A percentile compares a stretch with the other conserved stretches of the same genome.
These are phyloP conservation scores for Hemitrygon akajei DNA, from an alignment of 2,797 vertebrate species.

Conservation along the genomic window DNA sequence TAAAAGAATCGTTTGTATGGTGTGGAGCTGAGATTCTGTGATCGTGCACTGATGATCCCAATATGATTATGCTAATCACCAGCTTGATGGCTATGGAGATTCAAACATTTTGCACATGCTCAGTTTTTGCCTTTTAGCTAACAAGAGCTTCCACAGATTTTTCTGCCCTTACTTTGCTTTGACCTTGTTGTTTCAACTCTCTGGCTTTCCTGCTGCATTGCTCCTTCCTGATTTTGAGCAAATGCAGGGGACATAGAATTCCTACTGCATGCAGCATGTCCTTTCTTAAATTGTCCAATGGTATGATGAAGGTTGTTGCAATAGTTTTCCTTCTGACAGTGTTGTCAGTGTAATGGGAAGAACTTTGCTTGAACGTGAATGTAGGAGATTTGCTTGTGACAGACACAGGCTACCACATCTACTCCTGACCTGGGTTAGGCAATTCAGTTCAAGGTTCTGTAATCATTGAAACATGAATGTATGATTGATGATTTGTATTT, in stretches of 20 bases:
- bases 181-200: not conserved
- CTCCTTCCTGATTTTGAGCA: not conserved
- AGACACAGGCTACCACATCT: not conserved
- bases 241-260: not conserved
- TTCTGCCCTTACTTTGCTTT: not conserved
- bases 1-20: not conserved
- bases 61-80: not conserved
- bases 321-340: not conserved
- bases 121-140: slow-evolving; percentile 23
- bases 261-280: not conserved
- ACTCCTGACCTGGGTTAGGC: not conserved
- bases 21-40: not conserved
- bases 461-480: slow-evolving; percentile 32
- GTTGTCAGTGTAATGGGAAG: not conserved
- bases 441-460: not conserved
- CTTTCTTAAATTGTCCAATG: not conserved
- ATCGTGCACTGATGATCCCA: not conserved
- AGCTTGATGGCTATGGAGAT: not conserved
- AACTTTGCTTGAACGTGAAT: not conserved
- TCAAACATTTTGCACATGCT: slow-evolving; percentile 21
- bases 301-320: not conserved
- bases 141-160: slow-evolving; percentile 13
- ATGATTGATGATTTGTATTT: not conserved
- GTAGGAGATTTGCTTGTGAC: not conserved
- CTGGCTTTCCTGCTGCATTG: slow-evolving; percentile 7